Percentiles rank a stretch among this genome's conserved stretches.
Evolutionary conservation across 2,113 vertebrate genomes (phyloP).

Genomic region (Chitala chitala): DNA sequence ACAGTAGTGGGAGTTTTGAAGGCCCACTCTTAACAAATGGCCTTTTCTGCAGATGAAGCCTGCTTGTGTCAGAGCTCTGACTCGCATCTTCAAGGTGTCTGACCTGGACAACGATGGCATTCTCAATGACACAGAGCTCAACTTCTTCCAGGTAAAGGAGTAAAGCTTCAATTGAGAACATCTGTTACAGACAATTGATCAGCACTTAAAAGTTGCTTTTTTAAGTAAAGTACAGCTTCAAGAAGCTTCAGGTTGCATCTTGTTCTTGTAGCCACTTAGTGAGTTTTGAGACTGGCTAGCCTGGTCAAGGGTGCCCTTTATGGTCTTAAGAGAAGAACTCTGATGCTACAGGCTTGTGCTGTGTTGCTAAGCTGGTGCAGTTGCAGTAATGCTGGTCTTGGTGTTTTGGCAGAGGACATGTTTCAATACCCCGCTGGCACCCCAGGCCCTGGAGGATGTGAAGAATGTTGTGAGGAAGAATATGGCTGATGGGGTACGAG

Average conservation of each 20-base stretch:
- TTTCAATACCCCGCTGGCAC: constrained; percentile 94
- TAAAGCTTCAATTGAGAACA: background rate
- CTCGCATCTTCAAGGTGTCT: constrained; percentile 95
- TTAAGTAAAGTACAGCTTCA: too few relatives aligned
- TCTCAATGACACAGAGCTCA: constrained; percentile 95
- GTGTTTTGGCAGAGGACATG: constrained; percentile 76
- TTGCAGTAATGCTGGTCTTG: background rate
- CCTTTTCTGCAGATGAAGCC: constrained; percentile 76
- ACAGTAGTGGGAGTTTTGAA: too few relatives aligned
- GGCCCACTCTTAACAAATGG: background rate
- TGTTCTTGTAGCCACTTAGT: too few relatives aligned
- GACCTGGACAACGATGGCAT: constrained; percentile 96
- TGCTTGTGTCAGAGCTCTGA: constrained; percentile 88
- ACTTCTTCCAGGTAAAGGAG: constrained; percentile 88
- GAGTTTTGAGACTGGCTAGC: too few relatives aligned
- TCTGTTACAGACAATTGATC: too few relatives aligned
- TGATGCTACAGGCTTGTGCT: background rate
- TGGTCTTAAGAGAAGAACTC: too few relatives aligned
- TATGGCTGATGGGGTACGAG: constrained; percentile 84
- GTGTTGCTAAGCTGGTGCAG: background rate
- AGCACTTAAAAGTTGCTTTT: too few relatives aligned
- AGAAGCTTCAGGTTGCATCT: too few relatives aligned
- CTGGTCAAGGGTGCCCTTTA: too few relatives aligned
- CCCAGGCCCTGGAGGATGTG: constrained; percentile 93
- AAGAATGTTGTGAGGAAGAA: constrained; percentile 97